phyloP scores from a whole-genome alignment of 2,113 vertebrate species.

The Mus spicilegus region DNA sequence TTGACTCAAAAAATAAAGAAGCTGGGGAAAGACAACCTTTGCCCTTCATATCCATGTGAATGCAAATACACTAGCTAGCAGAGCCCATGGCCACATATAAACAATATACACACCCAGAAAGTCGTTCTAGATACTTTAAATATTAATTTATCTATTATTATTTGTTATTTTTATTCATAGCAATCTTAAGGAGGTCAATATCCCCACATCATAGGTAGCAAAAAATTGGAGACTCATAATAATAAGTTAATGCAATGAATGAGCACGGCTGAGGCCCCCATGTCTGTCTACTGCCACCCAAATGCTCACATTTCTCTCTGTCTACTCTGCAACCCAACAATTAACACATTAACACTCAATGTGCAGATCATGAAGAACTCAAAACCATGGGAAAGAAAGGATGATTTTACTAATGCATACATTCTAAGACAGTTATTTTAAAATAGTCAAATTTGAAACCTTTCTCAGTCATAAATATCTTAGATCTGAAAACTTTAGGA shows the following conservation, averaged over 20 bases:
- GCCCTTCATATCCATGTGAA: background rate
- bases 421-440: background rate
- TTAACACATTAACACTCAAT: background rate
- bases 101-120: background rate
- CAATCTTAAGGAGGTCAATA: background rate
- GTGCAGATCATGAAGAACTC: background rate
- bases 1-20: background rate
- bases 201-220: background rate
- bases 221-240: background rate
- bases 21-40: background rate
- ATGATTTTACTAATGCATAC: conserved; percentile 13
- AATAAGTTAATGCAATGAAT: background rate
- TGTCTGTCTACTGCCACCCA: background rate
- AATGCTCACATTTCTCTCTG: background rate
- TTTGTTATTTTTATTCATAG: background rate
- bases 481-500: background rate
- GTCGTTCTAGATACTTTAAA: background rate
- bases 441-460: conserved; percentile 1
- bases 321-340: background rate
- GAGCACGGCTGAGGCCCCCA: background rate
- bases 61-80: background rate
- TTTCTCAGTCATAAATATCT: background rate
- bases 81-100: background rate
- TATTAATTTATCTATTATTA: background rate
- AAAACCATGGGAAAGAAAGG: background rate